A percentile compares a stretch with the other conserved stretches of the same genome.
phyloP scores from a whole-genome alignment of 1,140 invertebrate species.

The Zaprionus inermis region DNA sequence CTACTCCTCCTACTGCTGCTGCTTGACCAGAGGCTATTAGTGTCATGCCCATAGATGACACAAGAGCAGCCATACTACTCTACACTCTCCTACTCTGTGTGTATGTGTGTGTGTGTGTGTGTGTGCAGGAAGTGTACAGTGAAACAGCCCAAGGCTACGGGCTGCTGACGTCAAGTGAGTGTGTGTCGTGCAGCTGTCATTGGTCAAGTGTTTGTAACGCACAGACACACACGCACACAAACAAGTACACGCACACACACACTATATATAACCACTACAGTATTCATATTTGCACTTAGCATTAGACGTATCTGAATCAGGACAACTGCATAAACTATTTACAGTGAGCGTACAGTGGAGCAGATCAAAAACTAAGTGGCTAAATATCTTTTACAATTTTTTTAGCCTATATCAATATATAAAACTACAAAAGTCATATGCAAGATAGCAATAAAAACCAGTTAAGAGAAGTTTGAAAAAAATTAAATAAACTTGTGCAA shows the following conservation, averaged over 20 bases:
- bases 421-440: too few relatives aligned
- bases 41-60: constrained; percentile 38
- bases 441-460: too few relatives aligned
- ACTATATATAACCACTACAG: constrained; percentile 6
- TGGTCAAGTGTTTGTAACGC: constrained; percentile 30
- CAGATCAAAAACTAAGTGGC: not conserved
- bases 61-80: constrained; percentile 11
- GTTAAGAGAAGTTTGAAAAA: too few relatives aligned
- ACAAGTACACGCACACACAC: not conserved
- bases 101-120: constrained; percentile 17
- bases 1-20: too few relatives aligned
- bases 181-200: constrained; percentile 47
- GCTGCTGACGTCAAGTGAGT: constrained; percentile 53
- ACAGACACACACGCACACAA: constrained; percentile 2
- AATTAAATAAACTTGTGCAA: too few relatives aligned
- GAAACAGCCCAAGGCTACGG: constrained; percentile 52
- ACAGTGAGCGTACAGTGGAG: constrained; percentile 10
- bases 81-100: not conserved
- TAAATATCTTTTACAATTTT: too few relatives aligned
- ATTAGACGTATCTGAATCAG: constrained; percentile 45
- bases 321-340: constrained; percentile 33
- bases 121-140: constrained; percentile 39
- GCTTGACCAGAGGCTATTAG: constrained; percentile 25
- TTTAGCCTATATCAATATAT: too few relatives aligned
- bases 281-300: constrained; percentile 64